These are phyloP conservation scores for Enteromius fasciolatus DNA, from an alignment of 2,797 vertebrate genomes.

Conservation along the genomic window DNA sequence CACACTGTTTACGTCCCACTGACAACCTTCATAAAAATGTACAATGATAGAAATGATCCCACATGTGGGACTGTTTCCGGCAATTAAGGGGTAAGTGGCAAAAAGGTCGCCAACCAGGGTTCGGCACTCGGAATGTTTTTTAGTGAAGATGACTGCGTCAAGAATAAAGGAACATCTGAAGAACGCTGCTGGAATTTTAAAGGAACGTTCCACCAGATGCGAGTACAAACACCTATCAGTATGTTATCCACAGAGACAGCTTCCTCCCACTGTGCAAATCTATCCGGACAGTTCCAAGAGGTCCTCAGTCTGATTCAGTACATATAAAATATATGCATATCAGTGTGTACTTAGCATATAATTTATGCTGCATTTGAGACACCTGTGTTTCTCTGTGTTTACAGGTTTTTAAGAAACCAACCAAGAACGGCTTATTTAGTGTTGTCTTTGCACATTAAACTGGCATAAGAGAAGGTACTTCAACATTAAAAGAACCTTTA, in stretches of 20 bases:
- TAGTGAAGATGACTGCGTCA: not conserved
- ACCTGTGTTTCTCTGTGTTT: not conserved
- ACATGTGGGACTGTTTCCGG: constrained; percentile 26
- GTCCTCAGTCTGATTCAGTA: constrained; percentile 10
- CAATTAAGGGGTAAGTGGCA: not conserved
- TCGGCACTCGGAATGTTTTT: not conserved
- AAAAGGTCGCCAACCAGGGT: not conserved
- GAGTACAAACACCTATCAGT: constrained; percentile 20
- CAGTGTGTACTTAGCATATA: not conserved
- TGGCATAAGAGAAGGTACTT: not conserved
- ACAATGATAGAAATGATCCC: constrained; percentile 14
- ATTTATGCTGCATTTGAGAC: not conserved
- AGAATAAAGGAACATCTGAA: not conserved
- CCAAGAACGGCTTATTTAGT: not conserved
- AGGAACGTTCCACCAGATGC: constrained; percentile 30
- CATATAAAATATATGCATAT: not conserved
- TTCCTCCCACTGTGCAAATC: constrained; percentile 18
- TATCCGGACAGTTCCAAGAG: not conserved
- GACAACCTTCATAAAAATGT: constrained; percentile 16
- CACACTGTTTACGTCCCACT: not conserved
- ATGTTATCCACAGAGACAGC: constrained; percentile 9
- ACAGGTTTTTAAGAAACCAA: not conserved
- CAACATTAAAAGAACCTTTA: not conserved
- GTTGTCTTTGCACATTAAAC: not conserved
- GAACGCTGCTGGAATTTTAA: constrained; percentile 5